Conservation (phyloP, 2,113 vertebrate species). For the Toxotes chatareus region DNA sequence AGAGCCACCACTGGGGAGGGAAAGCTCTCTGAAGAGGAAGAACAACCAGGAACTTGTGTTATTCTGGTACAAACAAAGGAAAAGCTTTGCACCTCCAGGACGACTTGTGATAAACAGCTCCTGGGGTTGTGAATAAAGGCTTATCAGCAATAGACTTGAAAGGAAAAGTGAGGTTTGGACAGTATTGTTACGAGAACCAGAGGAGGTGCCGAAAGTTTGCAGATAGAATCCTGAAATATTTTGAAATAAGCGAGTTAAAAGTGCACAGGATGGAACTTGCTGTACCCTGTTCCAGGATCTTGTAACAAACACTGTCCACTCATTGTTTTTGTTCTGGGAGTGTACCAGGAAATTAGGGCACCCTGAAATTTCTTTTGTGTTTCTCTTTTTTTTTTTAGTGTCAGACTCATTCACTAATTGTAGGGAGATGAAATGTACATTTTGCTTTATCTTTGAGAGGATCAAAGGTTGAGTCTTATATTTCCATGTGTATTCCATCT, state of each 20-base stretch:
- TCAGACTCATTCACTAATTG: not conserved
- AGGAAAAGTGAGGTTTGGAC: slow-evolving; percentile 21
- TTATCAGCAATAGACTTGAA: slow-evolving; percentile 2
- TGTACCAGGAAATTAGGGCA: slow-evolving; percentile 6
- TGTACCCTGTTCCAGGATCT: not conserved
- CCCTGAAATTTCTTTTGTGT: not conserved
- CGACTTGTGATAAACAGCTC: not conserved
- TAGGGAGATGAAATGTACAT: not conserved
- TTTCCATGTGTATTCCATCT: not conserved
- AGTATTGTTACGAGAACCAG: slow-evolving; percentile 24
- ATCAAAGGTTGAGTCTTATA: not conserved
- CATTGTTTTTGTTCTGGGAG: not conserved
- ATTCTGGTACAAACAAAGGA: not conserved
- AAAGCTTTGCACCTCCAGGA: not conserved
- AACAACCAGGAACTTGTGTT: slow-evolving; percentile 18
- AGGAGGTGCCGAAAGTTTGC: slow-evolving; percentile 1
- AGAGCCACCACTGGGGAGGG: not conserved
- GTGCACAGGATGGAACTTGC: slow-evolving; percentile 3
- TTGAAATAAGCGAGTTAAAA: not conserved
- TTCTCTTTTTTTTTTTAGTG: not conserved
- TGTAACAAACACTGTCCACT: slow-evolving; percentile 22
- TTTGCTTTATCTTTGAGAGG: slow-evolving; percentile 10
- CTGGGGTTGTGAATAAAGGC: slow-evolving; percentile 15
- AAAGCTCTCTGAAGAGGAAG: not conserved
- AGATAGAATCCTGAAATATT: not conserved